These are phyloP conservation scores for Dicranocentrus wangi DNA, from an alignment of 2,888 invertebrate species.

Conservation along the genomic window DNA sequence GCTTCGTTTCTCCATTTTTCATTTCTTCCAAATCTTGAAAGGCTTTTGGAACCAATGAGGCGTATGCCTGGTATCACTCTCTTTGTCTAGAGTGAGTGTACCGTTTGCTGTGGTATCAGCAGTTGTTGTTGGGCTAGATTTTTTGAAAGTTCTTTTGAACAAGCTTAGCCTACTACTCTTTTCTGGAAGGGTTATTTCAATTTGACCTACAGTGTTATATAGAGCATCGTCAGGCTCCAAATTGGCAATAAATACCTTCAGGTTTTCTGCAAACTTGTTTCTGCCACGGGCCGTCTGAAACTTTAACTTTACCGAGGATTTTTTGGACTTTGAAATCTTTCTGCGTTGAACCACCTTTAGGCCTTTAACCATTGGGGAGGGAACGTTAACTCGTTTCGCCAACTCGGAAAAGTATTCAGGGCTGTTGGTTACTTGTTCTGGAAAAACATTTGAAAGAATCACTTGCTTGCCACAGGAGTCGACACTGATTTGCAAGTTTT, in stretches of 20 bases:
- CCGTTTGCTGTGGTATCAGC: neutral
- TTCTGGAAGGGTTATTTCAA: constrained; percentile 43
- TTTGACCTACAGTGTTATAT: constrained; percentile 13
- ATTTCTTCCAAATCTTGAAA: constrained; percentile 43
- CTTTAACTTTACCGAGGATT: constrained; percentile 23
- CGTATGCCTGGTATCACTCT: neutral
- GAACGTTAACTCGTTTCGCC: constrained; percentile 46
- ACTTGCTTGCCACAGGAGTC: constrained; percentile 15
- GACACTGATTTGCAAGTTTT: neutral
- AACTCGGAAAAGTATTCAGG: constrained; percentile 44
- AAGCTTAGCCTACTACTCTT: neutral
- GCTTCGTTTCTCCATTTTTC: neutral
- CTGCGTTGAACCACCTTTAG: constrained; percentile 44
- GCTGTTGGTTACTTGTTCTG: constrained; percentile 2
- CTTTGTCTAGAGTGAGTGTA: neutral
- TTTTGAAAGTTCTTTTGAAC: neutral
- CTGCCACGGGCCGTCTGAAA: constrained; percentile 33
- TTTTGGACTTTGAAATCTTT: constrained; percentile 49
- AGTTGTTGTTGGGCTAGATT: neutral
- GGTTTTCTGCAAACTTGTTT: constrained; percentile 38
- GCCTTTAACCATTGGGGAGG: constrained; percentile 42
- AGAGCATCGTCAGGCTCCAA: constrained; percentile 32
- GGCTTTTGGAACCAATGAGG: constrained; percentile 42
- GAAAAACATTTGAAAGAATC: constrained; percentile 24
- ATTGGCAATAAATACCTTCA: constrained; percentile 21